Evolutionary conservation across 2,113 vertebrate genomes (phyloP).

Genomic region (Nothobranchius kuhntae): DNA sequence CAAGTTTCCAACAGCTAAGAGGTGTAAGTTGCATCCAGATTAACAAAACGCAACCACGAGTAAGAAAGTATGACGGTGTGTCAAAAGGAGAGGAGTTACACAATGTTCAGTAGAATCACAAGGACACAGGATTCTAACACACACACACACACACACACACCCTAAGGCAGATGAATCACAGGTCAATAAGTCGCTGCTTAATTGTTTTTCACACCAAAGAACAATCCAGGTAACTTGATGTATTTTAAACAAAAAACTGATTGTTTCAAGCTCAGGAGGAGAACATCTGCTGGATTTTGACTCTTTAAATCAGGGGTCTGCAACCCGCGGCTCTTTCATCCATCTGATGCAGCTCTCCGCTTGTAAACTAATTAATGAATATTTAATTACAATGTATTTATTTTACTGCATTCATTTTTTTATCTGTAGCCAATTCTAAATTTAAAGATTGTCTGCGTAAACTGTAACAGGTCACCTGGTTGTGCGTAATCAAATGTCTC

Average conservation of each 20-base stretch:
- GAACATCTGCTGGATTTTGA: background rate
- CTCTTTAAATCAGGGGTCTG: no score
- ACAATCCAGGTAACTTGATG: background rate
- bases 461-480: no score
- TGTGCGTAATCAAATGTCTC: no score
- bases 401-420: no score
- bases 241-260: no score
- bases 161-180: constrained; percentile 19
- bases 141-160: constrained; percentile 5
- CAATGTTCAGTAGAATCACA: constrained; percentile 31
- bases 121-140: background rate
- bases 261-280: background rate
- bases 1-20: background rate
- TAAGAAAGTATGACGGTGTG: background rate
- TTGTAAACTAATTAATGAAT: no score
- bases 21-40: background rate
- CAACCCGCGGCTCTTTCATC: no score
- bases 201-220: constrained; percentile 4
- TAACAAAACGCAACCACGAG: background rate
- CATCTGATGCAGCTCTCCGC: no score
- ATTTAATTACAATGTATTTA: no score
- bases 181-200: constrained; percentile 1
- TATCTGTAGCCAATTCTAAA: no score
- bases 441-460: no score
- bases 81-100: constrained; percentile 11